phyloP scores from a whole-genome alignment of 2,888 invertebrate species.

The Drosophila neutralis region DNA sequence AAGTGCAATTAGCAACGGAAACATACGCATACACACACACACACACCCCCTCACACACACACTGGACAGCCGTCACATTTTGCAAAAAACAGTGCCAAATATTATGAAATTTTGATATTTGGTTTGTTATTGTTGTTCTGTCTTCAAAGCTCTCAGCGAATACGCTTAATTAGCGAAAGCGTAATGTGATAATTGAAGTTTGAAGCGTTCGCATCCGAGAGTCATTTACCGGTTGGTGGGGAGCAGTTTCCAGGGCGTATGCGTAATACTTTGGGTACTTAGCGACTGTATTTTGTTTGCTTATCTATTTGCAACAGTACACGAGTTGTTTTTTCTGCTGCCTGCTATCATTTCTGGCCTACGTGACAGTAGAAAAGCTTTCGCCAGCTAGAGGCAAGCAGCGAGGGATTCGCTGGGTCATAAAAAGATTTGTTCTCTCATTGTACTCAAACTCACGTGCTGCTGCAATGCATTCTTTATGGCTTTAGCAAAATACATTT shows the following conservation, averaged over 20 bases:
- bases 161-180: conserved; percentile 63
- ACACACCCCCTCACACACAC: neutral
- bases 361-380: conserved; percentile 61
- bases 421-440: conserved; percentile 1
- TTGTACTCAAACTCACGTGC: conserved; percentile 1
- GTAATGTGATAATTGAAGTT: conserved; percentile 76
- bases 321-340: conserved; percentile 47
- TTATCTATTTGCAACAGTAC: conserved; percentile 63
- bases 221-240: conserved; percentile 28
- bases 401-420: neutral
- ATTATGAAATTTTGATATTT: neutral
- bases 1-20: conserved; percentile 60
- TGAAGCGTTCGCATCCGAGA: conserved; percentile 34
- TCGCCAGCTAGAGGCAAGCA: neutral
- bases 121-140: neutral
- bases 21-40: conserved; percentile 19
- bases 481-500: conserved; percentile 5
- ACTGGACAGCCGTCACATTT: conserved; percentile 13
- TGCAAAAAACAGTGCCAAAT: conserved; percentile 12
- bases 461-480: conserved; percentile 26
- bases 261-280: conserved; percentile 56
- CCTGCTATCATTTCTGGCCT: conserved; percentile 48
- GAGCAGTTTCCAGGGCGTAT: conserved; percentile 41
- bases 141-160: conserved; percentile 10
- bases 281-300: conserved; percentile 57